Base-by-base conservation (phyloP, 2,113 vertebrate genomes). In the Epinephelus lanceolatus region DNA sequence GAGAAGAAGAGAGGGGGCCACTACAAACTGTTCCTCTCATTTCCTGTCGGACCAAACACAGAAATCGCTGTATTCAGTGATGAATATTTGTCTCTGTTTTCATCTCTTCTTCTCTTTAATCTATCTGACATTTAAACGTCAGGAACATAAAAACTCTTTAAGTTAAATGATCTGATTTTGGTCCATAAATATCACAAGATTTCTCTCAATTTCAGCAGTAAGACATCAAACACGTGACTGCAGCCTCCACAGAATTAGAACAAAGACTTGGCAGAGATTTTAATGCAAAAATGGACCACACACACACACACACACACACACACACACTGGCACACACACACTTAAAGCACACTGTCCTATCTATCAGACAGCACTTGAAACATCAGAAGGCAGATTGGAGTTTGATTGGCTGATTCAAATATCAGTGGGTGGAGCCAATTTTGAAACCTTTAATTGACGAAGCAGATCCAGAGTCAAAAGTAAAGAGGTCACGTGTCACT, bases 171-270 rank as follows among this genome's bases (percentile, higher is more conserved):
- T 6, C 65, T 25, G 42, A 45, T 59, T 65, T 21, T 53, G 56
- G 0, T 79, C 71, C 72, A 77, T 71, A 76, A 86, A 86, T 71
- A 81, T 75, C 72, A 71, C 61, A 70, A 45, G 3, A 61, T 33
- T 25, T 17, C 6, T 40, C 21, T 30, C 27, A 17, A 23, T 17
- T 7, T 78, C 11, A 62, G 73, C 37, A 10, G 33, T 14, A 8
- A 60, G 19, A 47, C 45, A 42, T 62, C 4, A 1, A 18, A 84
- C 65, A 75, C 21, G 47, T 66, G 69, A 75, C 68, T 52, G 68
- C 8, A 56, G 14, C 40, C n/a, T 9, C 6, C 15, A 59, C 66
- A 52, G 52, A 70, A 65, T 55, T 73, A 81, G 56, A 87, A 70
- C 85, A 87, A 87, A 68, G 63, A 56, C 45, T 19, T 37, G n/a